Evolutionary conservation across 2,797 vertebrate species (phyloP).

Genomic region (Hyperoplus lanceolatus): DNA sequence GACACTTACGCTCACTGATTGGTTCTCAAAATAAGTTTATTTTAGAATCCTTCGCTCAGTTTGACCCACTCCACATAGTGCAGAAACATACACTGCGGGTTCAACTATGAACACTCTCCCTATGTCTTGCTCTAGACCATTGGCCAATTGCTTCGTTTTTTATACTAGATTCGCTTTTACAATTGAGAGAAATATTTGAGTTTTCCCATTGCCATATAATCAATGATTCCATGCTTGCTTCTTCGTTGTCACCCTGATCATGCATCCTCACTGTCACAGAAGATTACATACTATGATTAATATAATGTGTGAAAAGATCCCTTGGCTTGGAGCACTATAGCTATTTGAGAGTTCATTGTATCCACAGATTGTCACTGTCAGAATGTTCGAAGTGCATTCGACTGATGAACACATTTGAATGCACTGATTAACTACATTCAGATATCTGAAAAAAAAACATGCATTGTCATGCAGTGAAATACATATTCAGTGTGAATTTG

Average conservation of each 20-base stretch:
- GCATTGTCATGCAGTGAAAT: background rate
- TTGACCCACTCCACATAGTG: constrained; percentile 27
- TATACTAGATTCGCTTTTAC: constrained; percentile 46
- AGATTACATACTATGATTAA: too few species aligned
- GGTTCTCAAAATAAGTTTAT: constrained; percentile 37
- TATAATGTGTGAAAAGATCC: background rate
- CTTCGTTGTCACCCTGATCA: background rate
- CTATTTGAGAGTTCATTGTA: background rate
- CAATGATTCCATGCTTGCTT: background rate
- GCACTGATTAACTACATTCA: background rate
- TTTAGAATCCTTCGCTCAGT: constrained; percentile 43
- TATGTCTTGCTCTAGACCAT: constrained; percentile 58
- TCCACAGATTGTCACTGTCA: background rate
- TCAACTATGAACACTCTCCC: constrained; percentile 57
- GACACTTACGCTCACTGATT: background rate
- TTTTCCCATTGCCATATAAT: constrained; percentile 14
- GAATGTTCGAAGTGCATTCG: background rate
- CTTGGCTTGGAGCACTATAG: constrained; percentile 3
- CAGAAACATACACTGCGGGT: constrained; percentile 50
- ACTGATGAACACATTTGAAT: constrained; percentile 2
- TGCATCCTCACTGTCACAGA: background rate
- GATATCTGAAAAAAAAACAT: constrained; percentile 17
- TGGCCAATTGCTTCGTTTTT: constrained; percentile 47
- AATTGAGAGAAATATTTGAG: constrained; percentile 24
- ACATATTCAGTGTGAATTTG: constrained; percentile 22